Conservation (phyloP, 2,113 vertebrate genomes). For the Misgurnus anguillicaudatus region DNA sequence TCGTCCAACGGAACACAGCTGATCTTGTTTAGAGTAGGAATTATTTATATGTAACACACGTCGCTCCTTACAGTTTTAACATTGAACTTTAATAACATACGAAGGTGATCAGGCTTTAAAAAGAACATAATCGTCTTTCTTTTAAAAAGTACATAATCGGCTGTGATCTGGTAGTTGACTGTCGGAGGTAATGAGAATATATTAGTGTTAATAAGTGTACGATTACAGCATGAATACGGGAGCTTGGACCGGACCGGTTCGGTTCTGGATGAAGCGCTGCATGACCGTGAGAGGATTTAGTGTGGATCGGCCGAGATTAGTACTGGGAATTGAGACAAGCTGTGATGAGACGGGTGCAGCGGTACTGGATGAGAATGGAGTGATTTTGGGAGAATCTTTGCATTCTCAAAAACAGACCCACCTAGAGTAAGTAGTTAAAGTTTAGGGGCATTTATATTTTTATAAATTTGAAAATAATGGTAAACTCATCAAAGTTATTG, state of each 20-base stretch:
- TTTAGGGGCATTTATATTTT: too few species aligned
- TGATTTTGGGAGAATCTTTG: conserved; percentile 85
- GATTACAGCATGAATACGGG: background rate
- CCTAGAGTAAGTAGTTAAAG: conserved; percentile 75
- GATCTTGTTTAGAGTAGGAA: background rate
- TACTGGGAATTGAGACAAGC: conserved; percentile 94
- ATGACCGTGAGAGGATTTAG: background rate
- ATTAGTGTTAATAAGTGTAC: too few species aligned
- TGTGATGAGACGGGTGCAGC: conserved; percentile 96
- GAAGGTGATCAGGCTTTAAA: too few species aligned
- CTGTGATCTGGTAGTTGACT: background rate
- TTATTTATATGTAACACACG: conserved; percentile 20
- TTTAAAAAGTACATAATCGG: background rate
- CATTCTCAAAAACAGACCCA: conserved; percentile 87
- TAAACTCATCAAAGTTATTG: too few species aligned
- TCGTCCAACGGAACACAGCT: background rate
- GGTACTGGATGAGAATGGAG: conserved; percentile 85
- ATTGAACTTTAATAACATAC: background rate
- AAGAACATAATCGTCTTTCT: background rate
- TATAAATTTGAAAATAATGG: too few species aligned
- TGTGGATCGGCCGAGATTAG: conserved; percentile 61
- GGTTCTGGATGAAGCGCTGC: background rate
- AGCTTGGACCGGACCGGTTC: background rate
- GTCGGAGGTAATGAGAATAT: background rate
- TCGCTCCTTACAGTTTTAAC: background rate